These are phyloP conservation scores for Dendrocopos noguchii DNA, from an alignment of 2,113 vertebrate genomes.

Conservation along the genomic window DNA sequence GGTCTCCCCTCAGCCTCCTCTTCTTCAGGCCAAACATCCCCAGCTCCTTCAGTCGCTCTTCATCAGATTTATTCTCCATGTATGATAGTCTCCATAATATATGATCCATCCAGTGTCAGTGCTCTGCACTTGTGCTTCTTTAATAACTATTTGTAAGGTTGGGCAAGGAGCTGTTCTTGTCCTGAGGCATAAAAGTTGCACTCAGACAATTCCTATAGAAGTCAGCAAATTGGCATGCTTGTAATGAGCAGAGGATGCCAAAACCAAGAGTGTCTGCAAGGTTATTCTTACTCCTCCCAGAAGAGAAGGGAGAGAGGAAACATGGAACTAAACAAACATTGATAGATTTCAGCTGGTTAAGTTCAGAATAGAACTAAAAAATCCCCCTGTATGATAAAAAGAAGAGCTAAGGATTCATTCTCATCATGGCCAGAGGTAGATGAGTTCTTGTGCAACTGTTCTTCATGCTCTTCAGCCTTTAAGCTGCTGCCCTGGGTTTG, in stretches of 20 bases:
- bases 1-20: too few species aligned
- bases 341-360: not conserved
- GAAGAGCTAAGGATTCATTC: not conserved
- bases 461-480: not conserved
- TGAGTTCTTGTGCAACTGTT: not conserved
- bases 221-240: not conserved
- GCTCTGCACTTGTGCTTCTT: not conserved
- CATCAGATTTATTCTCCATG: too few species aligned
- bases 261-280: not conserved
- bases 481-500: not conserved
- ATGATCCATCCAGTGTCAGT: not conserved
- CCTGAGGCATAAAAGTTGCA: not conserved
- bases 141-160: not conserved
- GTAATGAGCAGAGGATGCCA: not conserved
- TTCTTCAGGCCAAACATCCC: too few species aligned
- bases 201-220: not conserved
- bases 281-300: not conserved
- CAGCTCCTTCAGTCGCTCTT: too few species aligned
- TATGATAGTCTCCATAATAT: not conserved
- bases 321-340: not conserved
- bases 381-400: not conserved
- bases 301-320: not conserved
- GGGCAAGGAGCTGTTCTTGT: not conserved
- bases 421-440: fast-evolving
- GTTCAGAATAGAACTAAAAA: not conserved